phyloP scores from a whole-genome alignment of 2,888 invertebrate species.

The Congeria kusceri region DNA sequence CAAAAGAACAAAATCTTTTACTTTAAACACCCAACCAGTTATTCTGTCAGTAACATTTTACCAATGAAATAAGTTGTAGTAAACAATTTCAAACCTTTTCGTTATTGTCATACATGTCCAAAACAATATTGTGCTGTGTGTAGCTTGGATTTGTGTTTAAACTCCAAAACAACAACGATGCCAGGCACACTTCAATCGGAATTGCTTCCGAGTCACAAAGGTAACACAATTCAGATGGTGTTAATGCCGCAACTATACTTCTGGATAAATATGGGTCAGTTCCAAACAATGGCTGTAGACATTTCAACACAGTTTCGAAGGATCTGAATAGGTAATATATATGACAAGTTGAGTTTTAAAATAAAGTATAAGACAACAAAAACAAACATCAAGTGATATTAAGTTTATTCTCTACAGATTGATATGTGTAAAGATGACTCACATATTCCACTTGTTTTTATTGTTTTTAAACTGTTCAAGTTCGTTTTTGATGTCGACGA shows the following conservation, averaged over 20 bases:
- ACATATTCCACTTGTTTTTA: not conserved
- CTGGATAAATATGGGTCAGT: not conserved
- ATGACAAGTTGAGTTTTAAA: too few species aligned
- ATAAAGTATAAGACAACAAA: not conserved
- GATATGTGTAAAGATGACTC: not conserved
- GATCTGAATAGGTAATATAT: not conserved
- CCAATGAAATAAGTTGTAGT: too few species aligned
- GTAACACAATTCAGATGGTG: not conserved
- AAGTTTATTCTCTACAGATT: too few species aligned
- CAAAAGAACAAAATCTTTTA: too few species aligned
- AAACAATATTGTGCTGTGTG: not conserved
- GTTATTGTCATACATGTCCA: too few species aligned
- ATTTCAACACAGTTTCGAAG: not conserved
- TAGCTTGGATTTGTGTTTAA: not conserved
- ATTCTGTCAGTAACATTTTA: too few species aligned
- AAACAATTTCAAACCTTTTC: too few species aligned
- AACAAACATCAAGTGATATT: not conserved
- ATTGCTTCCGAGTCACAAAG: not conserved
- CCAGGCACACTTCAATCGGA: conserved; percentile 15
- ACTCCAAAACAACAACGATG: conserved; percentile 2
- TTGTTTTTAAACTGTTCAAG: not conserved
- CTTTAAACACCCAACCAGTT: too few species aligned
- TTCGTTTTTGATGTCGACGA: not conserved
- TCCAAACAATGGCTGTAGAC: not conserved
- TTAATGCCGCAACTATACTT: conserved; percentile 5